Percentiles rank a stretch among this genome's conserved stretches.
phyloP scores from a whole-genome alignment of 2,113 vertebrate genomes.

The Myxocyprinus asiaticus region DNA sequence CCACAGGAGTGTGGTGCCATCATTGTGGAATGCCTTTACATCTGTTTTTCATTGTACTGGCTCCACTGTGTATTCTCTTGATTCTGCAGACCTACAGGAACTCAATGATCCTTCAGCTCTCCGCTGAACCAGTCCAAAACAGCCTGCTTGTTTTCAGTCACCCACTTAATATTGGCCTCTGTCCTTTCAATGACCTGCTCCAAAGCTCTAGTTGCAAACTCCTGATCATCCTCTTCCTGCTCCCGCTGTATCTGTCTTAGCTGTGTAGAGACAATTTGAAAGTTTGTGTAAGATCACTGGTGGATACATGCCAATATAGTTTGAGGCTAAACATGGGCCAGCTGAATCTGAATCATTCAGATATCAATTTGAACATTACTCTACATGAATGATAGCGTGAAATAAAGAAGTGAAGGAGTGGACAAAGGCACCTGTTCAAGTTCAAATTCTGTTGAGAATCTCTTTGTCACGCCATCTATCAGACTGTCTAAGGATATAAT shows the following conservation, averaged over 20 bases:
- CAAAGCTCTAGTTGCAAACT: constrained; percentile 61
- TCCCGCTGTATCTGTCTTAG: constrained; percentile 75
- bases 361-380: neutral
- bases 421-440: constrained; percentile 80
- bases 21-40: constrained; percentile 23
- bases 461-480: constrained; percentile 73
- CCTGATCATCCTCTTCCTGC: constrained; percentile 57
- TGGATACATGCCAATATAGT: neutral
- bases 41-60: constrained; percentile 43
- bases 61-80: neutral
- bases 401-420: neutral
- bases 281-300: constrained; percentile 3
- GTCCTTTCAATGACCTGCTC: constrained; percentile 84
- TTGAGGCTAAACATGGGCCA: neutral
- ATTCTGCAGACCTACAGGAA: constrained; percentile 4
- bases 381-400: too few species aligned
- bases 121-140: constrained; percentile 79
- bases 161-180: constrained; percentile 86
- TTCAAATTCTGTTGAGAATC: constrained; percentile 83
- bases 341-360: too few species aligned
- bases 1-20: constrained; percentile 32
- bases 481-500: constrained; percentile 77
- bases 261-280: constrained; percentile 64
- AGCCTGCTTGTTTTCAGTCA: constrained; percentile 69
- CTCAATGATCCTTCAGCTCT: constrained; percentile 17